Evolutionary conservation across 2,113 vertebrate species (phyloP).

Genomic region (Alouatta palliata): DNA sequence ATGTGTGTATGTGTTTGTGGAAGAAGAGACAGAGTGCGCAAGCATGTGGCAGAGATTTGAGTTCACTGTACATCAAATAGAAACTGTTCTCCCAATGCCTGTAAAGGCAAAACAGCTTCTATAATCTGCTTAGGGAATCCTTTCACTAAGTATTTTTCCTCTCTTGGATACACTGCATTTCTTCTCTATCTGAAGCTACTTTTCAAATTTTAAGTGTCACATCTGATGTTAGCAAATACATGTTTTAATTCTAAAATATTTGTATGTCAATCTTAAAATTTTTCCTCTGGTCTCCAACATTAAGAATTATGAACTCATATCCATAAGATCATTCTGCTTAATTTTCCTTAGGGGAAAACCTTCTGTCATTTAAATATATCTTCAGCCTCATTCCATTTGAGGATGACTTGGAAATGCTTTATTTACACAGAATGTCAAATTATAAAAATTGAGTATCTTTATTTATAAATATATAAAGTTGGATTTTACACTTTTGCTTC

Average conservation of each 20-base stretch:
- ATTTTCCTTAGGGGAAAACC: neutral
- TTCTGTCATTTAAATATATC: neutral
- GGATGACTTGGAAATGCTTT: neutral
- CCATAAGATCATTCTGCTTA: neutral
- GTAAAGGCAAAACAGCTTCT: neutral
- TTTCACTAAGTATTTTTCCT: too few species aligned
- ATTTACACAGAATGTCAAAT: neutral
- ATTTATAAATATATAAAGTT: neutral
- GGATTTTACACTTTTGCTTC: neutral
- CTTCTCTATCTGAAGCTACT: neutral
- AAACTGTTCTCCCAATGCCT: neutral
- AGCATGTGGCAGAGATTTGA: neutral
- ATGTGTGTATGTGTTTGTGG: neutral
- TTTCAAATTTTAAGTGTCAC: neutral
- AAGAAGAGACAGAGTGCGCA: neutral
- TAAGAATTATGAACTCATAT: neutral
- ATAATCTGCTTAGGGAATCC: neutral
- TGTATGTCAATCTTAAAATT: neutral
- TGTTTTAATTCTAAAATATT: neutral
- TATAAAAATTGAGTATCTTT: neutral
- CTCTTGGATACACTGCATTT: neutral
- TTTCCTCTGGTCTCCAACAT: neutral
- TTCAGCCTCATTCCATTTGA: neutral
- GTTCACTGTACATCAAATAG: neutral
- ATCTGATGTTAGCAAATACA: neutral